These are phyloP conservation scores for Lampropteryx suffumata DNA, from an alignment of 2,888 invertebrate species.

Conservation along the genomic window DNA sequence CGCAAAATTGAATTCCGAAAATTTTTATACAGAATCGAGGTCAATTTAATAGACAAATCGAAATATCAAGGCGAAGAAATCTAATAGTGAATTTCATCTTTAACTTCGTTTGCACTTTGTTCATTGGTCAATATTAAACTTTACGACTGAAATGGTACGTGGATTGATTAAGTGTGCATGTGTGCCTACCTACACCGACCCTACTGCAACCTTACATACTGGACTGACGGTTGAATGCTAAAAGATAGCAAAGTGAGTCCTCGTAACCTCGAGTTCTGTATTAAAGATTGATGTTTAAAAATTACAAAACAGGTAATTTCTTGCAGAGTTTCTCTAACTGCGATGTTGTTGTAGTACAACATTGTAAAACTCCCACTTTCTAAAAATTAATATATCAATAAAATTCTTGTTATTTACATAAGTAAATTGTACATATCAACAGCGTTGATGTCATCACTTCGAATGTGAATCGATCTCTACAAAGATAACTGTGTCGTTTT, in stretches of 20 bases:
- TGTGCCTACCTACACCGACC: too few relatives aligned
- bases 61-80: background rate
- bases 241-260: too few relatives aligned
- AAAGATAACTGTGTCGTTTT: constrained; percentile 5
- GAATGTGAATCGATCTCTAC: constrained; percentile 16
- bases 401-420: constrained; percentile 5
- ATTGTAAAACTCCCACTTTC: constrained; percentile 16
- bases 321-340: too few relatives aligned
- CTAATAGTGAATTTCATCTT: background rate
- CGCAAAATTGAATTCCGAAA: constrained; percentile 1
- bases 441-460: constrained; percentile 46
- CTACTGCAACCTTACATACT: too few relatives aligned
- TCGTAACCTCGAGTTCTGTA: too few relatives aligned
- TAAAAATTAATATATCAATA: constrained; percentile 16
- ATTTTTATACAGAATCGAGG: background rate
- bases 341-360: constrained; percentile 9
- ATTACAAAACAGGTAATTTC: too few relatives aligned
- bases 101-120: background rate
- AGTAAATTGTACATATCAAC: constrained; percentile 3
- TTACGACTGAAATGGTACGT: background rate
- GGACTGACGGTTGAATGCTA: too few relatives aligned
- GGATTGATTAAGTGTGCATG: background rate
- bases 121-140: background rate
- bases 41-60: background rate
- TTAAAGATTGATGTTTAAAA: too few relatives aligned